Conservation (phyloP, 1,140 invertebrate genomes). For the Leptopilina clavipes region DNA sequence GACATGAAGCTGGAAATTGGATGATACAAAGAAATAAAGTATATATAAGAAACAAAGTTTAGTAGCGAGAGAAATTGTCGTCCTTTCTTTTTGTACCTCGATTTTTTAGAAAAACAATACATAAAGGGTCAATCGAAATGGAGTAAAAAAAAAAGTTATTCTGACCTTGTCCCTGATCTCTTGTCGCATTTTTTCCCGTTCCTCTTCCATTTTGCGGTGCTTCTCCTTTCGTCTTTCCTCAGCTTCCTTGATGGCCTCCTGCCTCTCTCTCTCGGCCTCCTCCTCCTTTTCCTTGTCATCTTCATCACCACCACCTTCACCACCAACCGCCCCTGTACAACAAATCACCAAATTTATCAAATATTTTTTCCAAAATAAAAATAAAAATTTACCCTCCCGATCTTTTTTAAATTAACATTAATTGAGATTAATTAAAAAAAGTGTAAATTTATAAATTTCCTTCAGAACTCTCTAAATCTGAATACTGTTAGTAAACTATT, state of each 20-base stretch:
- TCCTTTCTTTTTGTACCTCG: too few species aligned
- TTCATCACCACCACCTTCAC: slow-evolving; percentile 89
- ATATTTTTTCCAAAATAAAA: not conserved
- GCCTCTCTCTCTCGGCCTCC: slow-evolving; percentile 94
- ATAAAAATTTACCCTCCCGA: not conserved
- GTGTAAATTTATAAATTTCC: too few species aligned
- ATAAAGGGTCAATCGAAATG: not conserved
- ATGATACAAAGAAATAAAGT: too few species aligned
- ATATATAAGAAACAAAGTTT: slow-evolving; percentile 8
- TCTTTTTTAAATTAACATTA: too few species aligned
- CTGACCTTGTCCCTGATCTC: slow-evolving; percentile 97
- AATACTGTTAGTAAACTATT: too few species aligned
- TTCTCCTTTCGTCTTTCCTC: slow-evolving; percentile 97
- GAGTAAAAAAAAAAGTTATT: slow-evolving; percentile 45
- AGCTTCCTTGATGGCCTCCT: slow-evolving; percentile 93
- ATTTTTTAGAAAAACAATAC: not conserved
- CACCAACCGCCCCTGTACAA: slow-evolving; percentile 88
- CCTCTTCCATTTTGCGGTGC: slow-evolving; percentile 98
- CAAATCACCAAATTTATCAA: slow-evolving; percentile 51
- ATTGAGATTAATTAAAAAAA: too few species aligned
- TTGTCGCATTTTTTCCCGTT: slow-evolving; percentile 97
- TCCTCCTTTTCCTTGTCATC: slow-evolving; percentile 96
- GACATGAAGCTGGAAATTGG: not conserved
- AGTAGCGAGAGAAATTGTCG: not conserved
- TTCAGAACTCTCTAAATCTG: too few species aligned